Base-by-base conservation (phyloP, 2,888 invertebrate species). In the Tachina fera region DNA sequence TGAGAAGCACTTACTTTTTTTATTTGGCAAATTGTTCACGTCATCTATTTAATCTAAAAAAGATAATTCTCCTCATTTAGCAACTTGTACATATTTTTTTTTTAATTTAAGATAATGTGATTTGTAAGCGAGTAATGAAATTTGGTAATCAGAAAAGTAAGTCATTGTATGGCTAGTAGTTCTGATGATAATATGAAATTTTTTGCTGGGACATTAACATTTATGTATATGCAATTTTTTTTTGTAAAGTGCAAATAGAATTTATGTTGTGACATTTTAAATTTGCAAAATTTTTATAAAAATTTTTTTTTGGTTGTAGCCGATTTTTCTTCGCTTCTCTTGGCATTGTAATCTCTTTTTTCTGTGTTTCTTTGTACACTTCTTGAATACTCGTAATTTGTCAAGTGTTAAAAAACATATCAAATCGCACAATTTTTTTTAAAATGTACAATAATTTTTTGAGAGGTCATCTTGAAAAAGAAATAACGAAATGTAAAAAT, bases 181-280 rank as follows among this genome's bases (percentile, higher is more conserved):
- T n/a, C n/a, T n/a, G n/a, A n/a, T n/a, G n/a, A n/a, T n/a, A n/a
- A n/a, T n/a, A n/a, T n/a, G n/a, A n/a, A n/a, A n/a, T n/a, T n/a
- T n/a, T n/a, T n/a, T n/a, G n/a, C n/a, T n/a, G n/a, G n/a, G n/a
- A n/a, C n/a, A n/a, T n/a, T n/a, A n/a, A n/a, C n/a, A n/a, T n/a
- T n/a, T n/a, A n/a, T n/a, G n/a, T n/a, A n/a, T n/a, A n/a, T n/a
- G n/a, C n/a, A n/a, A n/a, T n/a, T n/a, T n/a, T n/a, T n/a, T n/a
- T n/a, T n/a, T n/a, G n/a, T 58, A 90, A 88, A 90, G 89, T 88
- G 89, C 90, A 91, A 89, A 90, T 89, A 90, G 90, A 92, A 92
- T 92, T 92, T 92, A 92, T 92, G 92, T 92, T 92, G 92, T 92
- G 92, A 92, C 92, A 92, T 90, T 91, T 92, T 90, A 91, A 92